Percentiles rank a stretch among this genome's conserved stretches.
Conservation (phyloP, 2,797 vertebrate genomes). For the Masticophis lateralis region DNA sequence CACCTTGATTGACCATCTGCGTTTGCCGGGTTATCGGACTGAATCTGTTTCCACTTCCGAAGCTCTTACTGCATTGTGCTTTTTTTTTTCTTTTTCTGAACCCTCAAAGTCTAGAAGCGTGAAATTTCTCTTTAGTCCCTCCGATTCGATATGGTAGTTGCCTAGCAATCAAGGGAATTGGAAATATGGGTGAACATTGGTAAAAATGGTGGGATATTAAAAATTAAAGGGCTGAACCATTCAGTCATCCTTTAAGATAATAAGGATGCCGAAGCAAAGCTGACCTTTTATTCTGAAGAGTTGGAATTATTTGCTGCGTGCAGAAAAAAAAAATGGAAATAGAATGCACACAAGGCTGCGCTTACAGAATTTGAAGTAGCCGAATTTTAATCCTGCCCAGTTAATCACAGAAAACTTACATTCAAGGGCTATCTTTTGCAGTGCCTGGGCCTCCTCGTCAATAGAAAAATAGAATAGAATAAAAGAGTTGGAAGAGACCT, state of each 20-base stretch:
- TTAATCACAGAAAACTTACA: neutral
- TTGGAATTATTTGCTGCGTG: constrained; percentile 12
- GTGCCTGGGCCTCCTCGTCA: neutral
- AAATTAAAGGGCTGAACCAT: constrained; percentile 59
- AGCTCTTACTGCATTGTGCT: constrained; percentile 65
- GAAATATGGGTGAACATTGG: constrained; percentile 63
- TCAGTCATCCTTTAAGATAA: constrained; percentile 57
- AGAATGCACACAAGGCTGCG: too few relatives aligned
- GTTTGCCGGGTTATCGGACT: constrained; percentile 61
- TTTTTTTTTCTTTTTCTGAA: constrained; percentile 45
- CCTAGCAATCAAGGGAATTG: constrained; percentile 71
- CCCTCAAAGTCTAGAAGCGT: constrained; percentile 64
- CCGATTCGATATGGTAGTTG: constrained; percentile 69
- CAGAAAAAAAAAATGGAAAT: neutral
- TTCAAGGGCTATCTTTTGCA: neutral
- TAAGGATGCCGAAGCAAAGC: constrained; percentile 23
- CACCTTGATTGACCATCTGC: constrained; percentile 35
- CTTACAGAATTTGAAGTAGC: neutral
- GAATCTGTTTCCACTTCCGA: constrained; percentile 64
- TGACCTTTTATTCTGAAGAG: constrained; percentile 44
- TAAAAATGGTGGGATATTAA: constrained; percentile 63
- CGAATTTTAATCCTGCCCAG: neutral
- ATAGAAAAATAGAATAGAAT: too few relatives aligned
- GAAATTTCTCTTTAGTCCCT: constrained; percentile 75
- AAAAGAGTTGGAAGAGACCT: too few relatives aligned